phyloP scores from a whole-genome alignment of 2,797 vertebrate species.

The Parotocinclus haroldoi region DNA sequence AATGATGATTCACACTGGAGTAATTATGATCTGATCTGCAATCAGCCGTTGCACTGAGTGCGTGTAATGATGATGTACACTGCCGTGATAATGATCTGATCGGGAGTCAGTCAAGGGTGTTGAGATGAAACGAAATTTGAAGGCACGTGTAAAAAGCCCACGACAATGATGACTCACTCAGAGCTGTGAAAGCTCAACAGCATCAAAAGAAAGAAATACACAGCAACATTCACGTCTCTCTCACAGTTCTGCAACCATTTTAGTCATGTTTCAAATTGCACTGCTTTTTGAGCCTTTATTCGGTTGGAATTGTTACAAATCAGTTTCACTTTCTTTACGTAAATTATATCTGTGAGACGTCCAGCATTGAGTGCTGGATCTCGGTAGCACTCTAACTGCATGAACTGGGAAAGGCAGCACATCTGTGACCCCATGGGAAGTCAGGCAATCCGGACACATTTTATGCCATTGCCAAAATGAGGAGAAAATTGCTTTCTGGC shows the following conservation, averaged over 20 bases:
- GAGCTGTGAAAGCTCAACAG: conserved; percentile 2
- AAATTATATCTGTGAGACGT: neutral
- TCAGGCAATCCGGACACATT: conserved; percentile 52
- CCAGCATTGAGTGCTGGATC: conserved; percentile 1
- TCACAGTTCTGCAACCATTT: neutral
- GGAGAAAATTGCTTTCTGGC: conserved; percentile 50
- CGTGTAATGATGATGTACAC: conserved; percentile 55
- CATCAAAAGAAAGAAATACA: neutral
- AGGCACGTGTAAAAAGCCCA: conserved; percentile 47
- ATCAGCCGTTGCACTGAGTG: conserved; percentile 34
- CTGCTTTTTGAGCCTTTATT: too few species aligned
- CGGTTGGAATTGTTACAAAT: too few species aligned
- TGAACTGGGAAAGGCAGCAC: conserved; percentile 51
- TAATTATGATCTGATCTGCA: conserved; percentile 53
- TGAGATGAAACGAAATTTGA: conserved; percentile 51
- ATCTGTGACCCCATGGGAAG: conserved; percentile 60
- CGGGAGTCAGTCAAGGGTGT: conserved; percentile 46
- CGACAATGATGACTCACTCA: conserved; percentile 28
- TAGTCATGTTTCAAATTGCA: too few species aligned
- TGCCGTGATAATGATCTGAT: conserved; percentile 54
- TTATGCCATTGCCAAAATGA: conserved; percentile 50
- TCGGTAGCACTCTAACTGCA: conserved; percentile 54
- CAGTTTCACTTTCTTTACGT: too few species aligned
- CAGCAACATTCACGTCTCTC: neutral
- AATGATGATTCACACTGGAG: conserved; percentile 53